Percentiles rank a stretch among this genome's conserved stretches.
These are phyloP conservation scores for Drosophila ambigua DNA, from an alignment of 1,140 invertebrate genomes.

Conservation along the genomic window DNA sequence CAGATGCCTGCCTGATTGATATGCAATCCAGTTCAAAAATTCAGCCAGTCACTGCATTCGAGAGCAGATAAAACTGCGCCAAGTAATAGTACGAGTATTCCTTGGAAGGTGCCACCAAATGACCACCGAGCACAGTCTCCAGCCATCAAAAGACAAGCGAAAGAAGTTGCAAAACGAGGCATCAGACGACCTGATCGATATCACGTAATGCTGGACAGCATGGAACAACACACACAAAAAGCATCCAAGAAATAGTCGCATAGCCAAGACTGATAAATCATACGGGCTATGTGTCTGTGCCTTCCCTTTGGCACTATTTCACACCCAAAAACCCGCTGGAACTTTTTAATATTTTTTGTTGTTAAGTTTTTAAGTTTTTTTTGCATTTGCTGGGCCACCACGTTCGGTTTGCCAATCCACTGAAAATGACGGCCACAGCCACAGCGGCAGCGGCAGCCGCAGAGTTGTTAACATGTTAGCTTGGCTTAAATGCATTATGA, in stretches of 20 bases:
- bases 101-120: no score
- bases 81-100: neutral
- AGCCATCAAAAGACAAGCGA: neutral
- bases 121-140: no score
- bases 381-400: conserved; percentile 20
- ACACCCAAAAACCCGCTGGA: conserved; percentile 20
- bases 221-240: conserved; percentile 2
- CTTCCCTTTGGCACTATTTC: conserved; percentile 46
- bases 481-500: conserved; percentile 58
- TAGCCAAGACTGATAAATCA: conserved; percentile 51
- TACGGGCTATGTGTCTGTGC: conserved; percentile 15
- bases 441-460: conserved; percentile 22
- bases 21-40: conserved; percentile 14
- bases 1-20: conserved; percentile 29
- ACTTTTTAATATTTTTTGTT: conserved; percentile 12
- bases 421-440: conserved; percentile 34
- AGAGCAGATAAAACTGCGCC: neutral
- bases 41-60: conserved; percentile 39
- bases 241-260: conserved; percentile 5
- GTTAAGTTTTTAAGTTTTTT: neutral
- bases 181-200: conserved; percentile 48
- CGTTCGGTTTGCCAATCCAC: conserved; percentile 50
- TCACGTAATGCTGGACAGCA: conserved; percentile 46
- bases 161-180: conserved; percentile 1
- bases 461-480: conserved; percentile 54